Conservation (phyloP, 37 sponge, comb jelly and placozoan genomes). For the Beroe ovata region DNA sequence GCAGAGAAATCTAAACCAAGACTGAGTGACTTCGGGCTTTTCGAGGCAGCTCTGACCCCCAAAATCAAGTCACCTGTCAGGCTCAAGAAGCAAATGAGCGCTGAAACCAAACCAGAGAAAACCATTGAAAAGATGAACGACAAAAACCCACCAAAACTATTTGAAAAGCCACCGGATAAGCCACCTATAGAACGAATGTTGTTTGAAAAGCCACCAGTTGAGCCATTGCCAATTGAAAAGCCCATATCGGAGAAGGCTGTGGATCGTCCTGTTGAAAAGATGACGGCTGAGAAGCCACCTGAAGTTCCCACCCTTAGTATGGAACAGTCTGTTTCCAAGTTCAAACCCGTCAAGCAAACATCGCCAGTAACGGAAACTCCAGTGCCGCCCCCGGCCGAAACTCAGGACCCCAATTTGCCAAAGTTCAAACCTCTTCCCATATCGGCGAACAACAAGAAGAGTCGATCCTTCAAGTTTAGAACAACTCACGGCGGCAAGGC, state of each 20-base stretch:
- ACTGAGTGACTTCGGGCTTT: slow-evolving; percentile 25
- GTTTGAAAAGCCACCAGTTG: slow-evolving; percentile 10
- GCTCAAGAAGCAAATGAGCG: slow-evolving; percentile 40
- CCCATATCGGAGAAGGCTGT: not conserved
- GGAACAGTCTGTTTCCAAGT: slow-evolving; percentile 5
- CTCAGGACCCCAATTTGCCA: slow-evolving; percentile 23
- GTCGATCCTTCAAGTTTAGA: slow-evolving; percentile 41
- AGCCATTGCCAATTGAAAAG: not conserved
- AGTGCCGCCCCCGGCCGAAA: not conserved
- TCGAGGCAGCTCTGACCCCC: slow-evolving; percentile 34
- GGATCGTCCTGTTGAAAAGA: not conserved
- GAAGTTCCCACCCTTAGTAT: not conserved
- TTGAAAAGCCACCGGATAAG: not conserved
- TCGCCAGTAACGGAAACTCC: slow-evolving; percentile 29
- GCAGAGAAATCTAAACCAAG: slow-evolving; percentile 38
- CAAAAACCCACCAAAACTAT: not conserved
- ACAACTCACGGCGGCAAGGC: slow-evolving; percentile 29
- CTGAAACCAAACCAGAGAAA: slow-evolving; percentile 6
- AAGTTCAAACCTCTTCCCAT: slow-evolving; percentile 62
- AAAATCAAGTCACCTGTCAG: slow-evolving; percentile 23
- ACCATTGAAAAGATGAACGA: not conserved
- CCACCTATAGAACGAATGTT: not conserved
- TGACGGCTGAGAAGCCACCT: not conserved
- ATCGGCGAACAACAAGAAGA: slow-evolving; percentile 32
- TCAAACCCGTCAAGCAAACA: slow-evolving; percentile 55